Conservation (phyloP, 2,797 vertebrate genomes). For the Petrocephalus sullivani region DNA sequence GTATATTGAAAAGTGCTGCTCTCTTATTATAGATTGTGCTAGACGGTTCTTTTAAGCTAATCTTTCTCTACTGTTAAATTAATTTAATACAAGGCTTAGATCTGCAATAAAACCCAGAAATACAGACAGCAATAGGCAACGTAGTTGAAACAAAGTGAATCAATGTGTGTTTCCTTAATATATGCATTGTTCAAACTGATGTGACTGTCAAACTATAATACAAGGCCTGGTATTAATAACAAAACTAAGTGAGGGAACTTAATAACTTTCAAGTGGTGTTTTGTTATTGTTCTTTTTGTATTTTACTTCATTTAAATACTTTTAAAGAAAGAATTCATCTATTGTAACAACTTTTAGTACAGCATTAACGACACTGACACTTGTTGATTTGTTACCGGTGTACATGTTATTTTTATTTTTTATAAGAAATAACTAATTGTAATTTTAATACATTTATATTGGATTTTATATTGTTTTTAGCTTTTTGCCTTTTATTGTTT, state of each 20-base stretch:
- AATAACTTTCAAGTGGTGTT: too few species aligned
- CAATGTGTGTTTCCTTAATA: background rate
- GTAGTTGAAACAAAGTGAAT: background rate
- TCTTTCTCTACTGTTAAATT: background rate
- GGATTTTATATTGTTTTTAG: too few species aligned
- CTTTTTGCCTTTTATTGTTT: too few species aligned
- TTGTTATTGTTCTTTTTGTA: too few species aligned
- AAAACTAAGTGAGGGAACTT: background rate
- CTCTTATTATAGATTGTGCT: conserved; percentile 2
- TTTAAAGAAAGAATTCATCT: too few species aligned
- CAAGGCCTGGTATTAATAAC: background rate
- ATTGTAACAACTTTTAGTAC: too few species aligned
- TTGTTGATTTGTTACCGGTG: too few species aligned
- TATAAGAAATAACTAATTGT: too few species aligned
- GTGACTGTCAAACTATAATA: background rate
- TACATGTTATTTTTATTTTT: too few species aligned
- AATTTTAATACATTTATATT: too few species aligned
- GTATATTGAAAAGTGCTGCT: background rate
- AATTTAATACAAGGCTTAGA: conserved; percentile 13
- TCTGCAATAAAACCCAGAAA: background rate
- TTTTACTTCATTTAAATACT: too few species aligned
- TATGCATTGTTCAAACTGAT: background rate
- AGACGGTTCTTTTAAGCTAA: background rate
- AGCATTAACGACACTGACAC: too few species aligned
- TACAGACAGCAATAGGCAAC: background rate